phyloP scores from a whole-genome alignment of 2,797 vertebrate species.

The Bradypus variegatus region DNA sequence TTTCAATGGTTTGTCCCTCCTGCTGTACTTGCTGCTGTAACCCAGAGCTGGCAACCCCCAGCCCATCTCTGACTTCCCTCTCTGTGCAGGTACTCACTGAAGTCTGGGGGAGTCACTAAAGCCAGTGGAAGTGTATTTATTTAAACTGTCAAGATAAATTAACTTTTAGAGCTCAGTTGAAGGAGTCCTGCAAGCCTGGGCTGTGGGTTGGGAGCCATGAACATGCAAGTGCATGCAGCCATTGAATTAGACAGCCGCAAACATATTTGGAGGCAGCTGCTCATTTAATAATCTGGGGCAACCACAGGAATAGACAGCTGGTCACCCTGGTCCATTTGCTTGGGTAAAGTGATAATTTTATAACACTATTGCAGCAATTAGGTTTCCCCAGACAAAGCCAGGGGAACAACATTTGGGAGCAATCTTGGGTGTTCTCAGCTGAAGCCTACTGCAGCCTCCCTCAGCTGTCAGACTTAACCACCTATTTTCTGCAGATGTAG shows the following conservation, averaged over 20 bases:
- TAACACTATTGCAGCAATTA: conserved; percentile 71
- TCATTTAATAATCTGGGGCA: conserved; percentile 75
- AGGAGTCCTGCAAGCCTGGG: conserved; percentile 48
- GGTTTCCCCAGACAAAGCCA: conserved; percentile 67
- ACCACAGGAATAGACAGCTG: conserved; percentile 66
- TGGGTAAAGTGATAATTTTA: conserved; percentile 71
- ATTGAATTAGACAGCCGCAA: conserved; percentile 70
- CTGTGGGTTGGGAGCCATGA: conserved; percentile 55
- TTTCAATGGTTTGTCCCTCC: not conserved
- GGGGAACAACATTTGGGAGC: conserved; percentile 57
- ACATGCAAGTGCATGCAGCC: conserved; percentile 70
- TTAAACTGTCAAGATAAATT: conserved; percentile 72
- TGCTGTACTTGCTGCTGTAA: not conserved
- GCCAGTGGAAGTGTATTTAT: conserved; percentile 62
- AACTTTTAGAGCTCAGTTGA: conserved; percentile 65
- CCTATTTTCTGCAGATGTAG: conserved; percentile 4
- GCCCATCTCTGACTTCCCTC: not conserved
- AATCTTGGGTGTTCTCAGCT: conserved; percentile 34
- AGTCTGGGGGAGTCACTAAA: conserved; percentile 49
- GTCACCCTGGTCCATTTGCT: conserved; percentile 68
- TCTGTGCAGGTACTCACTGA: conserved; percentile 34
- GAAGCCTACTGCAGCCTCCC: not conserved
- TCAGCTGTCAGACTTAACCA: not conserved
- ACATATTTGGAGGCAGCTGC: conserved; percentile 74
- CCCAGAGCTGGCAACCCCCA: not conserved